Evolutionary conservation across 1,140 invertebrate genomes (phyloP), one percentile per base, ranked within the genome.

Genomic region (Lepidurus arcticus): DNA sequence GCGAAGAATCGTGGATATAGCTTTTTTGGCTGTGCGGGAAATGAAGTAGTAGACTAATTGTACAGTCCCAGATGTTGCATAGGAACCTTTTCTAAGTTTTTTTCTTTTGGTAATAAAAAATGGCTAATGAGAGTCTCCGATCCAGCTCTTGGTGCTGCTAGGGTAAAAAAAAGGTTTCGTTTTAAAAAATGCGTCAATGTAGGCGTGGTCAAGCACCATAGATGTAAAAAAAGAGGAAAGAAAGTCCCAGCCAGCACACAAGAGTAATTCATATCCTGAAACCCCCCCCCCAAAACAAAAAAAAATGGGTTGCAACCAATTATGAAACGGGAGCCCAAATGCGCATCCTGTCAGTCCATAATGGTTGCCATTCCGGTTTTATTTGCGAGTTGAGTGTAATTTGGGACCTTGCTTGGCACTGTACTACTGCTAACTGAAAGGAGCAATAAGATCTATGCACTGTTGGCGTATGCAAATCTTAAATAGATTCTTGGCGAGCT

Each of bases 1-100:
- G 53, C 53, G 53, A 65, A 65, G 53, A 65, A 65, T 65, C 53
- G 53, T 65, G 53, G 53, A 65, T 65, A 65, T 65, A 65, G 53
- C 53, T 65, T 65, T 65, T 34, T 65, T 65, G 21, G 53, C 53
- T 65, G 21, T 21, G 53, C 53, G 21, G 21, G 16, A 65, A 65
- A 65, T 16, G n/a, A 65, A 65, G 21, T 21, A 65, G 53, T n/a
- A 13, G 13, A 13, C 53, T 65, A n/a, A n/a, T 65, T 13, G 53
- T 13, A 65, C 53, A 21, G 53, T 65, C 53, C 53, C 53, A 65
- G 53, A 65, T 65, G 53, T 65, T 65, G 21, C 21, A 65, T 21
- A 65, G 53, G 53, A 65, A 65, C 53, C 53, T 65, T 65, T 65
- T n/a, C 21, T 65, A 21, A 21, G 7, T 65, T 65, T 13, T 13